Evolutionary conservation across 1,140 invertebrate species (phyloP), one percentile per base, ranked within the genome.

Genomic region (Pygmarrhopalites habei): DNA sequence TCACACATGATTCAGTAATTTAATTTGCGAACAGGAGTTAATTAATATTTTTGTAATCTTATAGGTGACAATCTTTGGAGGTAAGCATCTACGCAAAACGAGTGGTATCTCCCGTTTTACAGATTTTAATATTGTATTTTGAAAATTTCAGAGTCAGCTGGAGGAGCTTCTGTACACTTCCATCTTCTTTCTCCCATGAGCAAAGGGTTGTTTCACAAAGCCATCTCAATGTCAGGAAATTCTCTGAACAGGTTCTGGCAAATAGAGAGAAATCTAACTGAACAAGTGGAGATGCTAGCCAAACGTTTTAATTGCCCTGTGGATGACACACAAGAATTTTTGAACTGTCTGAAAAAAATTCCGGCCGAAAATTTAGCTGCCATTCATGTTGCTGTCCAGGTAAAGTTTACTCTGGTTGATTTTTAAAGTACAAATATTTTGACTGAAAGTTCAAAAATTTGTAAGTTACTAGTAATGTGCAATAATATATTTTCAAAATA

Each of bases 1-100:
- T 68, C 68, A 14, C 29, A 65, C 43, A 62, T 63, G 58, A 67
- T 73, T 25, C 21, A 14, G 10, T 49, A 23, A 10, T 49, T 49
- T 7, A n/a, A 10, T 23, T 49, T 49, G 21, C 15, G 23, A 14
- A 49, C 46, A n/a, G n/a, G n/a, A n/a, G n/a, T n/a, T n/a, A n/a
- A n/a, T n/a, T 49, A 10, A 39, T 39, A 39, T 39, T 39, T 39
- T 17, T 39, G 35, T 17, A 39, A 39, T 39, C 35, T 17, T 10
- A 39, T 39, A 39, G 17, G 7, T 10, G 17, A n/a, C n/a, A n/a
- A n/a, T n/a, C n/a, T n/a, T n/a, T n/a, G n/a, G n/a, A n/a, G n/a
- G n/a, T n/a, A n/a, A n/a, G n/a, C n/a, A n/a, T n/a, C n/a, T n/a
- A n/a, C n/a, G n/a, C n/a, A n/a, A n/a, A n/a, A n/a, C n/a, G n/a